A percentile compares a stretch with the other conserved stretches of the same genome.
These are phyloP conservation scores for Pinna nobilis DNA, from an alignment of 1,140 invertebrate species.

Conservation along the genomic window DNA sequence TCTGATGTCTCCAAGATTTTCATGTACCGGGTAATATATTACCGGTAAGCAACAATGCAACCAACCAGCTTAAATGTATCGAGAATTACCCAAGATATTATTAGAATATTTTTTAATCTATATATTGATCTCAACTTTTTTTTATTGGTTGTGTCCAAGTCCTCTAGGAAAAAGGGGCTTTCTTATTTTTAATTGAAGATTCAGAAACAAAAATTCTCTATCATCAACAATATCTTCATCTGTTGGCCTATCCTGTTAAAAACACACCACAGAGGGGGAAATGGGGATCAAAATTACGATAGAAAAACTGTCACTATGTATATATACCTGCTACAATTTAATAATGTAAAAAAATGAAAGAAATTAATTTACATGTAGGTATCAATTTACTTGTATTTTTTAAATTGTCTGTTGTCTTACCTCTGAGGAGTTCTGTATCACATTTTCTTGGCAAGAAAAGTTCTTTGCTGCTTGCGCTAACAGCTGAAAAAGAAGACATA, in stretches of 20 bases:
- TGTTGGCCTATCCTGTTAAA: background rate
- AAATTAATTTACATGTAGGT: background rate
- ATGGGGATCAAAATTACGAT: too few relatives aligned
- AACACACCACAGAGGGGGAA: background rate
- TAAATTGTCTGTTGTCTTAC: constrained; percentile 43
- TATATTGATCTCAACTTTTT: background rate
- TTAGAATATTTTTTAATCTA: background rate
- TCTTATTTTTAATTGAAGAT: background rate
- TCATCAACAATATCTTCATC: background rate
- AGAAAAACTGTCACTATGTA: too few relatives aligned
- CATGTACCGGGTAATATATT: too few relatives aligned
- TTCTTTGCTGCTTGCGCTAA: constrained; percentile 67
- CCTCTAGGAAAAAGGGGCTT: background rate
- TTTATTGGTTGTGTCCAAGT: background rate
- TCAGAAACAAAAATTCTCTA: background rate
- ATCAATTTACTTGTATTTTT: background rate
- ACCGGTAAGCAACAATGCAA: too few relatives aligned
- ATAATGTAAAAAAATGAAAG: background rate
- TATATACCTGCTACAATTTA: background rate
- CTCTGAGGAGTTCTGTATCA: constrained; percentile 59
- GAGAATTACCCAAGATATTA: too few relatives aligned
- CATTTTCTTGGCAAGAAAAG: constrained; percentile 66
- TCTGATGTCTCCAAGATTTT: too few relatives aligned
- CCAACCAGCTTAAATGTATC: too few relatives aligned
- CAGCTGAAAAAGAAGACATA: constrained; percentile 52